Conservation (phyloP, 2,797 vertebrate species). For the Mastacembelus armatus region DNA sequence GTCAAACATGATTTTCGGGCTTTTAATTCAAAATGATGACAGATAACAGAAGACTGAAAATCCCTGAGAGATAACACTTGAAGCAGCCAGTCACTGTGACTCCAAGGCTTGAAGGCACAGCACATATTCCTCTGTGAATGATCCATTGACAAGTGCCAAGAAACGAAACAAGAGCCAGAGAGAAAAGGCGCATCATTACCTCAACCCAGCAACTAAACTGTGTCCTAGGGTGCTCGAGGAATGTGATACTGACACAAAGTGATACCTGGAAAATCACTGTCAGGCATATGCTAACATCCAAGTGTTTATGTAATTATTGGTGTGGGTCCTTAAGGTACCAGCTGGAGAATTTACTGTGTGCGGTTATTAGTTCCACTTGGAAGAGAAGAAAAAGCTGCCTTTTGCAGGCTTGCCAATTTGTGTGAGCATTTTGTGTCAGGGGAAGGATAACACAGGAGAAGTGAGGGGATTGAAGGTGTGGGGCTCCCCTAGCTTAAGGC, state of each 20-base stretch:
- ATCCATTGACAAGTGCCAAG: constrained; percentile 31
- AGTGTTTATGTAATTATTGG: constrained; percentile 73
- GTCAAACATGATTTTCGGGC: no score
- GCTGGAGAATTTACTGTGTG: constrained; percentile 68
- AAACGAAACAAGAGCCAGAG: constrained; percentile 48
- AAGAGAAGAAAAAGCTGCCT: constrained; percentile 35
- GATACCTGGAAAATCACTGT: constrained; percentile 62
- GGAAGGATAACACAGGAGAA: constrained; percentile 41
- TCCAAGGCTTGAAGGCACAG: constrained; percentile 12
- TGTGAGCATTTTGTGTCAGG: constrained; percentile 38
- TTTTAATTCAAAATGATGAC: neutral
- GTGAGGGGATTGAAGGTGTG: neutral
- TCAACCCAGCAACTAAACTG: constrained; percentile 43
- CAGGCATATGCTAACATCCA: constrained; percentile 58
- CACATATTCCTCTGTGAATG: constrained; percentile 31
- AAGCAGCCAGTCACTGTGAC: neutral
- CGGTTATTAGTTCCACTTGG: constrained; percentile 73
- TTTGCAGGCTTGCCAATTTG: constrained; percentile 58
- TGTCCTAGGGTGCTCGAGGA: constrained; percentile 46
- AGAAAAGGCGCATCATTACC: constrained; percentile 48
- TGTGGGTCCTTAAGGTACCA: constrained; percentile 65
- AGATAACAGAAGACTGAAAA: neutral
- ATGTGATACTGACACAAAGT: constrained; percentile 46
- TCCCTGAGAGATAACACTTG: neutral
- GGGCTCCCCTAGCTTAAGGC: constrained; percentile 11